These are phyloP conservation scores for Theocolax elegans DNA, from an alignment of 1,140 invertebrate species.

Conservation along the genomic window DNA sequence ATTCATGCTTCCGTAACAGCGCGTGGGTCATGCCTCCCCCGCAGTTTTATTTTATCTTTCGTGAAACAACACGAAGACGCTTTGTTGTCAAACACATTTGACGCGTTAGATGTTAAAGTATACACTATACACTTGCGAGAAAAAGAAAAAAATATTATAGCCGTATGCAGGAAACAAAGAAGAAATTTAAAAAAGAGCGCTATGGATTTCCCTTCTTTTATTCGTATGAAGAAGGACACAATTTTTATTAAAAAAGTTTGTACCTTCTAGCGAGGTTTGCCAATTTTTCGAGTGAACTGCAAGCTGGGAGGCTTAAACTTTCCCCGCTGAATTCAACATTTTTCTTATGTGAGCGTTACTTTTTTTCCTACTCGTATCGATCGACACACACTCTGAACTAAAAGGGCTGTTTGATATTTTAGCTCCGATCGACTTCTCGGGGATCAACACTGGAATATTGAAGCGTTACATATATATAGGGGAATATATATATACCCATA, in stretches of 20 bases:
- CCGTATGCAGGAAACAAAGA: neutral
- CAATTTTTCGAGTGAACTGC: slow-evolving; percentile 12
- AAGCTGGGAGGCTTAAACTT: neutral
- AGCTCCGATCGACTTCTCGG: neutral
- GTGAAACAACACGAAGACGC: no score
- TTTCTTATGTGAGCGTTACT: neutral
- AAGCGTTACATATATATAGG: no score
- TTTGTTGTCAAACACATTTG: no score
- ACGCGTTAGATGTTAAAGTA: neutral
- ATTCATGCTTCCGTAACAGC: neutral
- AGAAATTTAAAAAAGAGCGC: no score
- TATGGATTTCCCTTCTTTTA: neutral
- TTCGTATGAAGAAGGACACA: neutral
- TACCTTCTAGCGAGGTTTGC: neutral
- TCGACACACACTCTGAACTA: neutral
- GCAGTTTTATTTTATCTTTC: no score
- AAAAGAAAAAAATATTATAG: neutral
- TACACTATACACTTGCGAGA: no score
- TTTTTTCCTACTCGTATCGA: neutral
- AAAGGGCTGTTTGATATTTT: neutral
- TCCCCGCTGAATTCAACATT: neutral
- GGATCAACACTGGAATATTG: neutral
- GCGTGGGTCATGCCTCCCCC: neutral
- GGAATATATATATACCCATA: no score
- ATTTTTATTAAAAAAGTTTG: slow-evolving; percentile 26